Conservation (phyloP, 2,113 vertebrate genomes). For the Aviceda subcristata region DNA sequence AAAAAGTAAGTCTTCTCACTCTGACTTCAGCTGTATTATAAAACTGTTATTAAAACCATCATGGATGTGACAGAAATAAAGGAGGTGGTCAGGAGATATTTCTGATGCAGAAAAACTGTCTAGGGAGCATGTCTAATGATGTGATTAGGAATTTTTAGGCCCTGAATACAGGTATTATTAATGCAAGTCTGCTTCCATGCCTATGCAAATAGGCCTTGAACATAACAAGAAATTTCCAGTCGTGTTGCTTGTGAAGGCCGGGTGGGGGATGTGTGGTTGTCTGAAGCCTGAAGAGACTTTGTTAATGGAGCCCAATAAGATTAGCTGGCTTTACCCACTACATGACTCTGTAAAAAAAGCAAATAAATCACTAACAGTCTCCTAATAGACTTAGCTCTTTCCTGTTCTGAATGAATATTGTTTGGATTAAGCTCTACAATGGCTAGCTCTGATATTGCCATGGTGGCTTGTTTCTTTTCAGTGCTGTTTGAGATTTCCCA, state of each 20-base stretch:
- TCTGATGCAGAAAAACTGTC: background rate
- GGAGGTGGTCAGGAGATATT: background rate
- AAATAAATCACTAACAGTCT: slow-evolving; percentile 53
- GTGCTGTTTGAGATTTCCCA: background rate
- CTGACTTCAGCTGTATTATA: background rate
- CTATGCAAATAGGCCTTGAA: slow-evolving; percentile 23
- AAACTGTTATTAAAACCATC: background rate
- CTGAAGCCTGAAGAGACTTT: slow-evolving; percentile 40
- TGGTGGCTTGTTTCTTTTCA: background rate
- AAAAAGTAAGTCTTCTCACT: background rate
- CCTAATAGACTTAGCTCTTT: slow-evolving; percentile 51
- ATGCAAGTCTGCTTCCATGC: slow-evolving; percentile 18
- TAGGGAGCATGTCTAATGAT: background rate
- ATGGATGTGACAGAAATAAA: background rate
- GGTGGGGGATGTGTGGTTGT: background rate
- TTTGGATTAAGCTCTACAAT: background rate
- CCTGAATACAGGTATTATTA: background rate
- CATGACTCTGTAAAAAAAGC: slow-evolving; percentile 22
- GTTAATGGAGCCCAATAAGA: slow-evolving; percentile 56
- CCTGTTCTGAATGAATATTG: slow-evolving; percentile 39
- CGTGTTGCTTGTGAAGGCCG: background rate
- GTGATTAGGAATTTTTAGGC: background rate
- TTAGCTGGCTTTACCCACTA: slow-evolving; percentile 40
- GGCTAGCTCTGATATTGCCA: background rate
- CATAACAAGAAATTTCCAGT: slow-evolving; percentile 13